These are phyloP conservation scores for Papilio machaon DNA, from an alignment of 1,140 invertebrate species.

Conservation along the genomic window DNA sequence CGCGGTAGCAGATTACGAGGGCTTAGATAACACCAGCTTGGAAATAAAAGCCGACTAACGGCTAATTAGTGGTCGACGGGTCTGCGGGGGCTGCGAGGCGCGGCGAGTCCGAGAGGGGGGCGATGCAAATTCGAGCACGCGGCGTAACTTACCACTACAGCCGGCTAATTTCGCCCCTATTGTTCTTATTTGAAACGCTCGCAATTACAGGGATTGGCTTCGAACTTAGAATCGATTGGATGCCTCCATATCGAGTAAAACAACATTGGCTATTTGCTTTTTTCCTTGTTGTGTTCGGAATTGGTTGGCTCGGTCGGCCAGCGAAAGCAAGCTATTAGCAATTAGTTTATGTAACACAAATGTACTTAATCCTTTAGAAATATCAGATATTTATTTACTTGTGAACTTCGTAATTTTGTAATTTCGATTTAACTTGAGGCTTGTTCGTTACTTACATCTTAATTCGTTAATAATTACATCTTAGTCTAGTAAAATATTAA, in stretches of 20 bases:
- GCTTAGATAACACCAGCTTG: constrained; percentile 48
- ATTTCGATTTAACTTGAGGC: neutral
- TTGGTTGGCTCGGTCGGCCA: neutral
- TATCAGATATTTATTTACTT: neutral
- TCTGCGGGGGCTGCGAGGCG: neutral
- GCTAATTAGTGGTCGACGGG: constrained; percentile 49
- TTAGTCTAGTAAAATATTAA: too few species aligned
- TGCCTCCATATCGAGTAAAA: constrained; percentile 29
- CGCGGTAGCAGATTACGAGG: constrained; percentile 49
- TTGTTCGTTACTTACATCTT: too few species aligned
- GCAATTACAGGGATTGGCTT: constrained; percentile 43
- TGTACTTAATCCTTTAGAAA: constrained; percentile 9
- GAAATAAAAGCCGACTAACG: constrained; percentile 48
- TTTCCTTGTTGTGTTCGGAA: constrained; percentile 11
- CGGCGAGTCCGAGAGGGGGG: constrained; percentile 23
- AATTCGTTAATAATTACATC: too few species aligned
- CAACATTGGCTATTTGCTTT: constrained; percentile 18
- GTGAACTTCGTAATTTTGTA: neutral
- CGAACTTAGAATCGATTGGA: constrained; percentile 33
- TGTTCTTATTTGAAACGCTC: constrained; percentile 46
- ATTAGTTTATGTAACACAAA: constrained; percentile 25
- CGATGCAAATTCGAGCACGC: constrained; percentile 51
- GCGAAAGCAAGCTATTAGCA: neutral
- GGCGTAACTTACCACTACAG: constrained; percentile 43
- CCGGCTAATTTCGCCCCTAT: constrained; percentile 45